Base-by-base conservation (phyloP, 1,140 invertebrate genomes). In the Anoplolepis gracilipes region DNA sequence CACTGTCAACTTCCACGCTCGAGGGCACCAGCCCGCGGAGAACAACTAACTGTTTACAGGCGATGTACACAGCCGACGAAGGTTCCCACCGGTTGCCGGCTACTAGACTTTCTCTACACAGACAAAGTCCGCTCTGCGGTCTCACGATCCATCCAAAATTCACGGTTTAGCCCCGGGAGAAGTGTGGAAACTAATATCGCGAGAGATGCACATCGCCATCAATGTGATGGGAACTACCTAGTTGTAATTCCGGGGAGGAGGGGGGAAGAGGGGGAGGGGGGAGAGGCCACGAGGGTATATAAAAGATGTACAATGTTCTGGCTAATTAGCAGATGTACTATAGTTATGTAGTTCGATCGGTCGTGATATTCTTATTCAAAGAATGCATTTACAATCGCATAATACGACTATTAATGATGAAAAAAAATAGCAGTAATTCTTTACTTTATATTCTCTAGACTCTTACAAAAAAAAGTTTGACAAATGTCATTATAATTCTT, bases 21-120 rank as follows among this genome's bases (percentile, higher is more conserved):
- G 62, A 36, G 85, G 85, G 85, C 79, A 87, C 76, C 62, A 65
- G 77, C 36, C 67, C 87, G 82, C 72, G 39, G 73, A 85, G 87
- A 89, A 87, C 87, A 88, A 89, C 85, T 62, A 79, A 84, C 85
- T 90, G 85, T 90, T 90, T 90, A 90, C 86, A 79, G 82, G 84
- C 59, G 72, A 87, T 67, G 46, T 79, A 76, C 49, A 57, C 49
- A 57, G 53, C 53, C 42, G 55, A 67, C 65, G 73, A 79, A 19
- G 73, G 55, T 85, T 87, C 53, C 78, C 64, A 76, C 65, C 69
- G 85, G 78, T 75, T 87, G 57, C 65, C 65, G 64, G 42, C 61
- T 22, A 55, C 69, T 61, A 39, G 49, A 57, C 55, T 46, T 84
- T 62, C 79, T 6, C 28, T 10, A 72, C 65, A 36, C 22, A 42